Evolutionary conservation across 1,140 invertebrate genomes (phyloP), one percentile per base, ranked within the genome.

Genomic region (Spodoptera frugiperda): DNA sequence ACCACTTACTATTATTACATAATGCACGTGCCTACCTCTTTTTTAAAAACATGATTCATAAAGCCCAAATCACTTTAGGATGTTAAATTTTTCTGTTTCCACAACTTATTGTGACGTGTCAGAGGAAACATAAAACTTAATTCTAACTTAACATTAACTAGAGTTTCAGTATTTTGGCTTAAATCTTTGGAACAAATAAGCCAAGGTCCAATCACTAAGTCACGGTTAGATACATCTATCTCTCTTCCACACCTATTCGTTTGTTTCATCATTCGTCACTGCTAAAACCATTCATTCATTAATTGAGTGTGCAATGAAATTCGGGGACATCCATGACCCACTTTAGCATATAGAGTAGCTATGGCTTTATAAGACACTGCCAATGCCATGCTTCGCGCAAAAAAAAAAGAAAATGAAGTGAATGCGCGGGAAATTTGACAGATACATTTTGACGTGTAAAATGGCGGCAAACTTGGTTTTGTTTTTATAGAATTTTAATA

Each of bases 271-370:
- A 54, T 75, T 65, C 30, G 57, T 54, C 25, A 75, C 30, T 75
- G 72, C 30, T 75, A 65, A 75, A 75, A 44, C 59, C 59, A 75
- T 75, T 75, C 55, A 80, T 77, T 74, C 71, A 87, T 84, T 86
- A 86, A 86, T 87, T 85, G 79, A 78, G 78, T 55, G 65, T 68
- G 77, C 80, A 84, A 88, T 84, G 77, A 81, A 80, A 78, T 80
- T 89, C 76, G 79, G 71, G 78, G 71, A 75, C 78, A 88, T 86
- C 85, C 87, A 72, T 89, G 88, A 89, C 88, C 88, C 30, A 89
- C 73, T 82, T 87, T 78, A 73, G n/a, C 48, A 53, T 53, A 65
- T 75, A 75, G 72, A 65, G 59, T 65, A 63, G 72, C 57, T 53
- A 65, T 65, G 54, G 55, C 53, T 71, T 53, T 68, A 48, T 68